Evolutionary conservation across 2,113 vertebrate species (phyloP), one percentile per base, ranked within the genome.

Genomic region (Haemorhous mexicanus): DNA sequence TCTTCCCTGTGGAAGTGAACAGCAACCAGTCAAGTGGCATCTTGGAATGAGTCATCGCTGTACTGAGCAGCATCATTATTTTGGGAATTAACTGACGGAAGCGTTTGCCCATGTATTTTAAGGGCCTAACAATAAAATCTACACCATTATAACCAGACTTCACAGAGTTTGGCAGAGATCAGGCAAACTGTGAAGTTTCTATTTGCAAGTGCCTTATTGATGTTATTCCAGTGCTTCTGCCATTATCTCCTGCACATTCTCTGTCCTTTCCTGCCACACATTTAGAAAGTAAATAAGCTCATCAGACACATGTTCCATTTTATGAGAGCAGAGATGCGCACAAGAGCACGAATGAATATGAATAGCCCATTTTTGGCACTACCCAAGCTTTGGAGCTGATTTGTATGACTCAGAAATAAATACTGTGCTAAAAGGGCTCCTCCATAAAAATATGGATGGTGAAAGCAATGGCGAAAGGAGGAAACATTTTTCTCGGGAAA

Each of bases 371-470:
- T 62, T 93, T 95, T 94, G 93, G 94, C 88, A 95, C 72, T 83
- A 73, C 69, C 95, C 78, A 89, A 74, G 88, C 68, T 83, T 84
- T 95, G 96, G 84, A 96, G 81, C 73, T 84, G 68, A 90, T 97
- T 82, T 94, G 76, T 78, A 89, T 96, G 87, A 96, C 69, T 96
- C 95, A 97, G 94, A 97, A 97, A 94, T 95, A 80, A 91, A 78
- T 79, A 43, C 87, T 92, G 87, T 89, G 37, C 75, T 67, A 80
- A 93, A 93, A 94, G 67, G 86, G 49, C 77, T 86, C 77, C 41
- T 79, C 61, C 74, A 37, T 91, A 74, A 79, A 91, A 91, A 78
- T 39, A 14, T 8, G 41, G 68, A 67, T 0, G 6, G 50, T 46
- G 56, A 89, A 92, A 87, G 69, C 64, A 85, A 50, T 46, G 62